Evolutionary conservation across 2,888 invertebrate genomes (phyloP).

Genomic region (Nemotelus nigrinus): DNA sequence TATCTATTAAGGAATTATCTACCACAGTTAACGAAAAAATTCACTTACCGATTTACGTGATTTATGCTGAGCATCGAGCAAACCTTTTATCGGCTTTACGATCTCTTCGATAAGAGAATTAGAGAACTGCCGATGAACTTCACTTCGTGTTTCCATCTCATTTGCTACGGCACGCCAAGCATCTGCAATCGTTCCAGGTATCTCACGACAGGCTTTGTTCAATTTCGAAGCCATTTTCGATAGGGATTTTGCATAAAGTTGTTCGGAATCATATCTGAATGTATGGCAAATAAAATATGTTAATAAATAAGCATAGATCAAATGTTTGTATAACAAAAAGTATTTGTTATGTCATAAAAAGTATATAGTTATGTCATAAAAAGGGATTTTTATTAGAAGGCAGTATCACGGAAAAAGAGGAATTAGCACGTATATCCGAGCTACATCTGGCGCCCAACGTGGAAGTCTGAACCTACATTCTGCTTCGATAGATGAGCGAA

Average conservation of each 20-base stretch:
- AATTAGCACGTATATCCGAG: too few relatives aligned
- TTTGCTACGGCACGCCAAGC: constrained; percentile 91
- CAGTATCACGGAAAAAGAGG: not conserved
- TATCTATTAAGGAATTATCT: too few relatives aligned
- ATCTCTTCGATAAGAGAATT: constrained; percentile 85
- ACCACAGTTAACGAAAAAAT: too few relatives aligned
- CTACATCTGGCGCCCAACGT: too few relatives aligned
- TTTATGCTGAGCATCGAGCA: constrained; percentile 77
- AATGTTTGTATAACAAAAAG: too few relatives aligned
- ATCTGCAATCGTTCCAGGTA: constrained; percentile 82
- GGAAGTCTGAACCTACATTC: too few relatives aligned
- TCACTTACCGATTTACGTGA: constrained; percentile 72
- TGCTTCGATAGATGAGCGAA: too few relatives aligned
- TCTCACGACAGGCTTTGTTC: constrained; percentile 82
- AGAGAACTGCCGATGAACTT: constrained; percentile 86
- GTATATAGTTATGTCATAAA: not conserved
- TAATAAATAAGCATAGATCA: not conserved
- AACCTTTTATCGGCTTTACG: constrained; percentile 83
- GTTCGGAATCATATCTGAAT: constrained; percentile 87
- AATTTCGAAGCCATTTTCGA: constrained; percentile 87
- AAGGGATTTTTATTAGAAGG: not conserved
- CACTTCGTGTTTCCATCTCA: constrained; percentile 93
- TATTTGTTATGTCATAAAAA: not conserved
- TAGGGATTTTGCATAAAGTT: constrained; percentile 89
- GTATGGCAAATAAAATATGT: not conserved